Percentiles rank a stretch among this genome's conserved stretches.
phyloP scores from a whole-genome alignment of 2,888 invertebrate species.

The Pogonocherus hispidulus region DNA sequence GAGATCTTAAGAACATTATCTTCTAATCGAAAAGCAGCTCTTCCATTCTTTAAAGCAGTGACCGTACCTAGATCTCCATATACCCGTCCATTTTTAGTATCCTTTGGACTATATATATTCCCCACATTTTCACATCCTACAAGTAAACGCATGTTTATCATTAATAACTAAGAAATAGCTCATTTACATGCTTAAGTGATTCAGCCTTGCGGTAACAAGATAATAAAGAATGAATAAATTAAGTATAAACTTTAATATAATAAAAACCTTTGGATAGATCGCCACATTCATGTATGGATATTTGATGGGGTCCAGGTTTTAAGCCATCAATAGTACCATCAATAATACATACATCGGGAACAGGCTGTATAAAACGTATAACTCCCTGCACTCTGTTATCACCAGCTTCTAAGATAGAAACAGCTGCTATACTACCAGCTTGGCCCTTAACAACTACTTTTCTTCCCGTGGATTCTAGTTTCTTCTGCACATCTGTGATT shows the following conservation, averaged over 20 bases:
- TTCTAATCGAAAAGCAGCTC: constrained; percentile 77
- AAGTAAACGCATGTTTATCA: constrained; percentile 32
- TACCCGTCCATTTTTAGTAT: constrained; percentile 68
- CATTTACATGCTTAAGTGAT: no score
- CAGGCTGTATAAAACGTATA: constrained; percentile 80
- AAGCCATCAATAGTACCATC: constrained; percentile 91
- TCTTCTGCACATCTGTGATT: constrained; percentile 71
- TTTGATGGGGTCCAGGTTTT: constrained; percentile 73
- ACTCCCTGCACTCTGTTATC: constrained; percentile 76
- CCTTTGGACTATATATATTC: constrained; percentile 73
- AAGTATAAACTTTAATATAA: neutral
- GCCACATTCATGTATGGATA: constrained; percentile 80
- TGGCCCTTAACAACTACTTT: constrained; percentile 85
- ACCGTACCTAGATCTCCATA: constrained; percentile 80
- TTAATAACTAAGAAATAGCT: no score
- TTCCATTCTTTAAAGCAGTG: constrained; percentile 73
- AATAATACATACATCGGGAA: constrained; percentile 75
- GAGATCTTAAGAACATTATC: constrained; percentile 76
- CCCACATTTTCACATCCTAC: constrained; percentile 73
- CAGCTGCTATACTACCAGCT: constrained; percentile 79
- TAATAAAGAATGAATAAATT: no score
- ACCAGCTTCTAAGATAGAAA: constrained; percentile 78
- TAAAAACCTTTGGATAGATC: constrained; percentile 75
- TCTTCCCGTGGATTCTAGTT: constrained; percentile 74
- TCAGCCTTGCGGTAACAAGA: no score